Conservation (phyloP, 2,797 vertebrate genomes). For the Allobates femoralis region DNA sequence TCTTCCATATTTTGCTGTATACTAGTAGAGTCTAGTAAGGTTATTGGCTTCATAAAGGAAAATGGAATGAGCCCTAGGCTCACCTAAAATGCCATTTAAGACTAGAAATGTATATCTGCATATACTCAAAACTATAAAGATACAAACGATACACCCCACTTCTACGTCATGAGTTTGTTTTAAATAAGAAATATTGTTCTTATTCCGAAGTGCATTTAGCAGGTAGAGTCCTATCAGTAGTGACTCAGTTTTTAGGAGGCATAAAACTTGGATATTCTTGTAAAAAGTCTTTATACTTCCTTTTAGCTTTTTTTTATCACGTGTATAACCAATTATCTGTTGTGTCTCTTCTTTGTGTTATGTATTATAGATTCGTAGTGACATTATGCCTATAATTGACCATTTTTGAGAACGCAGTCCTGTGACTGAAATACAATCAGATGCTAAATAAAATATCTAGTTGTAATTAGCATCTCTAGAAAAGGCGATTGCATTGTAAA, state of each 20-base stretch:
- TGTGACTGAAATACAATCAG: conserved; percentile 7
- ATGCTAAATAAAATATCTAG: conserved; percentile 38
- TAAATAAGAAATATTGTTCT: background rate
- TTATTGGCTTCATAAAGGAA: background rate
- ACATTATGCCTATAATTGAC: conserved; percentile 28
- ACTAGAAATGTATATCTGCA: background rate
- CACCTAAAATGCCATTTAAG: background rate
- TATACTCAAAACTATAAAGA: background rate
- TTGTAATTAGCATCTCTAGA: conserved; percentile 23
- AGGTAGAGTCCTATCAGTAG: background rate
- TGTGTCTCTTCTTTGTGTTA: background rate
- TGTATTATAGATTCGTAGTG: background rate
- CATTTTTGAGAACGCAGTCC: conserved; percentile 10
- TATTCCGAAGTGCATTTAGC: background rate
- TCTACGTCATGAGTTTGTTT: background rate
- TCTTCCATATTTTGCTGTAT: background rate
- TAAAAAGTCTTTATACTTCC: background rate
- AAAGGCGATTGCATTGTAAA: conserved; percentile 29
- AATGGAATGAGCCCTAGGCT: background rate
- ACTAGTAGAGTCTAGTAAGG: conserved; percentile 3
- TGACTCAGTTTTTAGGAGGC: background rate
- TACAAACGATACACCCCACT: background rate
- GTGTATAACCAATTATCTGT: background rate
- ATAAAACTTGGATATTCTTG: background rate
- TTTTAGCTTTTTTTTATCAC: background rate